Evolutionary conservation across 2,888 invertebrate species (phyloP).

Genomic region (Mesoligia furuncula): DNA sequence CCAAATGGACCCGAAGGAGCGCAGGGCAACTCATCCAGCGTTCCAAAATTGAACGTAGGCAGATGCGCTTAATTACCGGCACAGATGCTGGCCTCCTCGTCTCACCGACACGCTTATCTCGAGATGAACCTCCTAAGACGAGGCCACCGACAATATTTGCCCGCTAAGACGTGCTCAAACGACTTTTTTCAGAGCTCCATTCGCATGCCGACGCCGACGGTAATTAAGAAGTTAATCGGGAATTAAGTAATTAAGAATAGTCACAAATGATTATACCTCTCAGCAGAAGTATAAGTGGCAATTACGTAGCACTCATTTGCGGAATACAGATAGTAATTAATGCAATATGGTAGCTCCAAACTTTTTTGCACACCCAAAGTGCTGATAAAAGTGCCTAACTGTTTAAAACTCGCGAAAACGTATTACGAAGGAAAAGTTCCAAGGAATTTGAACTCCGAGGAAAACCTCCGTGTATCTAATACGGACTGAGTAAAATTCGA

Average conservation of each 20-base stretch:
- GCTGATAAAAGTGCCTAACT: slow-evolving; percentile 24
- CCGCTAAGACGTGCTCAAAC: slow-evolving; percentile 79
- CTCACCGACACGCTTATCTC: slow-evolving; percentile 80
- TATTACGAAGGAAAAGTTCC: slow-evolving; percentile 25
- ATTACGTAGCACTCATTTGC: slow-evolving; percentile 67
- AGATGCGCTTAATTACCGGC: slow-evolving; percentile 90
- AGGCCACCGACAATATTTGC: slow-evolving; percentile 80
- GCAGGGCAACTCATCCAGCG: slow-evolving; percentile 88
- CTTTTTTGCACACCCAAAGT: slow-evolving; percentile 45
- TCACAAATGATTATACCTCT: slow-evolving; percentile 71
- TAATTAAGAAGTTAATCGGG: slow-evolving; percentile 79
- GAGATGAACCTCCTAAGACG: slow-evolving; percentile 85
- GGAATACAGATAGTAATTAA: slow-evolving; percentile 66
- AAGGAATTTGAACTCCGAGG: slow-evolving; percentile 23
- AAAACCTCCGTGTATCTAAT: slow-evolving; percentile 34
- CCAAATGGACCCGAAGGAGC: slow-evolving; percentile 88
- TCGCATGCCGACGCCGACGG: slow-evolving; percentile 72
- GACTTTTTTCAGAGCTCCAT: slow-evolving; percentile 79
- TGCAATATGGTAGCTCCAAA: slow-evolving; percentile 56
- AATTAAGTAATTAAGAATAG: slow-evolving; percentile 77
- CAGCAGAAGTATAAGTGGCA: slow-evolving; percentile 67
- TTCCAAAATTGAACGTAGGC: slow-evolving; percentile 90
- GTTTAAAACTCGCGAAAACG: slow-evolving; percentile 17
- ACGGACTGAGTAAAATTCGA: slow-evolving; percentile 59
- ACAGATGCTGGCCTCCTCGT: slow-evolving; percentile 85